Percentiles rank a stretch among this genome's conserved stretches.
phyloP scores from a whole-genome alignment of 2,888 invertebrate species.

The Yponomeuta cagnagella region DNA sequence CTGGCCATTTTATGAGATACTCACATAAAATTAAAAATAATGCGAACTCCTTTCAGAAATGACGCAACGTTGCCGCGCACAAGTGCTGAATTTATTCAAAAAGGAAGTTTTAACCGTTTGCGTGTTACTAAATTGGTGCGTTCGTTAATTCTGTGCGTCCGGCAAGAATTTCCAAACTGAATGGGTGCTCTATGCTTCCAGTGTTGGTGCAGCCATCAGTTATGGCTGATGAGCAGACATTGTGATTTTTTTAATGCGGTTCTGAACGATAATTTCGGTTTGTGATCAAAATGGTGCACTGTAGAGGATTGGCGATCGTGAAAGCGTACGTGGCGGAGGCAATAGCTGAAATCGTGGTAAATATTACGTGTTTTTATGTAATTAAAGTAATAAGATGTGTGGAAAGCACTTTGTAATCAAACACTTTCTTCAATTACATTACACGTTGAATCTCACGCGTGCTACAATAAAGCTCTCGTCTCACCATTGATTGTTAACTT shows the following conservation, averaged over 20 bases:
- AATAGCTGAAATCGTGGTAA: slow-evolving; percentile 5
- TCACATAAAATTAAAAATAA: slow-evolving; percentile 8
- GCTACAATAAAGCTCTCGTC: not conserved
- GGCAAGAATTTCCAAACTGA: slow-evolving; percentile 14
- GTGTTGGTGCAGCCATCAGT: slow-evolving; percentile 10
- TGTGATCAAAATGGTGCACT: slow-evolving; percentile 41
- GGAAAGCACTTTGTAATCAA: not conserved
- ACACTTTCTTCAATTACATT: not conserved
- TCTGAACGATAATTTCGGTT: not conserved
- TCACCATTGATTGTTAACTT: not conserved
- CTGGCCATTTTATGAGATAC: not conserved
- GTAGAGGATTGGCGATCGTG: slow-evolving; percentile 57
- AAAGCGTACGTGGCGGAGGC: slow-evolving; percentile 39
- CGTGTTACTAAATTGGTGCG: slow-evolving; percentile 18
- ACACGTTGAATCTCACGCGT: not conserved
- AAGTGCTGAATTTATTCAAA: slow-evolving; percentile 19
- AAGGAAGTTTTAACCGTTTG: slow-evolving; percentile 22
- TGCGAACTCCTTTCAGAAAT: slow-evolving; percentile 23
- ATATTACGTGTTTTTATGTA: not conserved
- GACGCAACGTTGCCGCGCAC: slow-evolving; percentile 20
- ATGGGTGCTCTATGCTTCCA: slow-evolving; percentile 7
- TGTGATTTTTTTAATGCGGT: slow-evolving; percentile 4
- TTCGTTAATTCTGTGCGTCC: slow-evolving; percentile 12
- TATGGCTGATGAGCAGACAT: not conserved
- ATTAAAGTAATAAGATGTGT: not conserved